phyloP scores from a whole-genome alignment of 2,113 vertebrate species.

The Anoura caudifer region DNA sequence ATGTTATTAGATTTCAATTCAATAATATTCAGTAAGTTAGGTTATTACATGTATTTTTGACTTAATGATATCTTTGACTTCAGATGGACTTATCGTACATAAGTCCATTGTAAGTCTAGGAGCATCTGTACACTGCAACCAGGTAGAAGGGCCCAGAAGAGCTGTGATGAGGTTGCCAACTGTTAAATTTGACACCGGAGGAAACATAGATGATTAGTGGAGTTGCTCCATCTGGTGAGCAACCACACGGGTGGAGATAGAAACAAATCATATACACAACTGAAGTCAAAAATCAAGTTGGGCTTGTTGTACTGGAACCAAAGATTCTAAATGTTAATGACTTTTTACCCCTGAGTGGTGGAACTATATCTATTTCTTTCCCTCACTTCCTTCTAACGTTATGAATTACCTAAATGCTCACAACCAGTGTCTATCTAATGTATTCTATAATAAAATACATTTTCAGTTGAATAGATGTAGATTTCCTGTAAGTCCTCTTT shows the following conservation, averaged over 20 bases:
- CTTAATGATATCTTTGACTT: not conserved
- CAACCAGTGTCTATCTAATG: not conserved
- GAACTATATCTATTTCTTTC: not conserved
- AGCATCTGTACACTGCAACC: not conserved
- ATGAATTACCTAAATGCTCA: not conserved
- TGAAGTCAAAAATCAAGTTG: constrained; percentile 41
- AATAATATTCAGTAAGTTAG: not conserved
- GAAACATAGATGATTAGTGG: constrained; percentile 58
- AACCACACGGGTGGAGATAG: not conserved
- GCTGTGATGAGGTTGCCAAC: constrained; percentile 48
- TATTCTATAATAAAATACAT: not conserved
- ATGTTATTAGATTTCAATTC: not conserved
- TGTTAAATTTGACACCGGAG: not conserved
- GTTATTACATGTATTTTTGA: not conserved
- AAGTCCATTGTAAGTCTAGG: not conserved
- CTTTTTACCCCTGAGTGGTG: not conserved
- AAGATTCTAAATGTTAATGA: not conserved
- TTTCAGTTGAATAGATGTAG: not conserved
- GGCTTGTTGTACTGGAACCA: not conserved
- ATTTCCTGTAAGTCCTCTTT: constrained; percentile 26
- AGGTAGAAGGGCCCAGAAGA: not conserved
- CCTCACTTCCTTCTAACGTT: not conserved
- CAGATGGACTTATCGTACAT: not conserved
- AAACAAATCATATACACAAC: constrained; percentile 26
- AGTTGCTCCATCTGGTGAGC: constrained; percentile 58